Percentiles rank a stretch among this genome's conserved stretches.
Evolutionary conservation across 1,140 invertebrate species (phyloP).

Genomic region (Brachionus sp.): DNA sequence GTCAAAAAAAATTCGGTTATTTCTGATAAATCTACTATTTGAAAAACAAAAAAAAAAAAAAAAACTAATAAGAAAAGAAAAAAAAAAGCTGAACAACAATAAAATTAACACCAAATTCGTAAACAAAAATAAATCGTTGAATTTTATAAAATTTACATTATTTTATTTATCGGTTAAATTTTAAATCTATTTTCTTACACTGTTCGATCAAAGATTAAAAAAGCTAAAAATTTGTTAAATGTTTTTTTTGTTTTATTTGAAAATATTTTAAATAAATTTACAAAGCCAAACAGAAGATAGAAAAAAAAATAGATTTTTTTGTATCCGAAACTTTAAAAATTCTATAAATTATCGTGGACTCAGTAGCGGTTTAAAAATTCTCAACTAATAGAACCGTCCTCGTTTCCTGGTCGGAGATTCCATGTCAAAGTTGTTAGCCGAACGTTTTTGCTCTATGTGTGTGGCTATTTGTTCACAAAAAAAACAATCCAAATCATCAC

Average conservation of each 20-base stretch:
- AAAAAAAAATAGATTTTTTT: constrained; percentile 1
- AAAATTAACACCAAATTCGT: not conserved
- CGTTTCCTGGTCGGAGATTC: constrained; percentile 41
- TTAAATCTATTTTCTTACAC: not conserved
- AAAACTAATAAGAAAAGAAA: too few relatives aligned
- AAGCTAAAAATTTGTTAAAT: too few relatives aligned
- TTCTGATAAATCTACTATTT: not conserved
- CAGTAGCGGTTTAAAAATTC: not conserved
- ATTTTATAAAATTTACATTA: not conserved
- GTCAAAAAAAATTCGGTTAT: not conserved
- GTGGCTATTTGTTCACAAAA: constrained; percentile 43
- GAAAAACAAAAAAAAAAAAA: not conserved
- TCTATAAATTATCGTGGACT: constrained; percentile 40
- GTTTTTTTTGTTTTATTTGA: not conserved
- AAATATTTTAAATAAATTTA: constrained; percentile 28
- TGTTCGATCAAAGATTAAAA: not conserved
- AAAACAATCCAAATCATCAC: constrained; percentile 45
- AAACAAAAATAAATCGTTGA: not conserved
- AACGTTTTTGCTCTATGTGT: constrained; percentile 35
- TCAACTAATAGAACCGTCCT: constrained; percentile 29
- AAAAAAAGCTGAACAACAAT: not conserved
- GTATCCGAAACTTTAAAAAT: constrained; percentile 39
- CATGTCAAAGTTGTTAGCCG: constrained; percentile 20
- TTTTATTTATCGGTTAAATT: not conserved
- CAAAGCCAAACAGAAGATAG: constrained; percentile 17